These are phyloP conservation scores for Prenolepis imparis DNA, from an alignment of 2,888 invertebrate genomes.

Conservation along the genomic window DNA sequence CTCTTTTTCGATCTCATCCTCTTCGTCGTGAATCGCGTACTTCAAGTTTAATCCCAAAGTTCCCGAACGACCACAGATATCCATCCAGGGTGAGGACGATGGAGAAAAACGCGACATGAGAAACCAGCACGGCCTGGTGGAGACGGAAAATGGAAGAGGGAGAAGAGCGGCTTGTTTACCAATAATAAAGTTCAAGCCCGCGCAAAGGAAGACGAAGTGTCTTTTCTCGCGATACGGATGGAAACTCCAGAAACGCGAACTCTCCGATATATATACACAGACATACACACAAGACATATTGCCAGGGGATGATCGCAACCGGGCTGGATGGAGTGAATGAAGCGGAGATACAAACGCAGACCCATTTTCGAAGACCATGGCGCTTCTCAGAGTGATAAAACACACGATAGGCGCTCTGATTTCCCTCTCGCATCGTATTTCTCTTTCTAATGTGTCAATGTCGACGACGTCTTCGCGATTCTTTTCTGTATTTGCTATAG, in stretches of 20 bases:
- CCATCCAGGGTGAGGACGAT: background rate
- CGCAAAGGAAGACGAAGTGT: constrained; percentile 51
- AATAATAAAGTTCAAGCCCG: constrained; percentile 59
- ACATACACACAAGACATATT: constrained; percentile 48
- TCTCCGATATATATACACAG: background rate
- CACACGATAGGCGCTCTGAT: background rate
- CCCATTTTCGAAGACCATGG: constrained; percentile 10
- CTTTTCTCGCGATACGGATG: constrained; percentile 44
- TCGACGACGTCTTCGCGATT: background rate
- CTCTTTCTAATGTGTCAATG: background rate
- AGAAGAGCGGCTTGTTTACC: constrained; percentile 43
- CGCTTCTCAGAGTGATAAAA: background rate
- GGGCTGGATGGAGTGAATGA: constrained; percentile 9
- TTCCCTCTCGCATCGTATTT: background rate
- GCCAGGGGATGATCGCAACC: constrained; percentile 37
- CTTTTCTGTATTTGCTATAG: background rate
- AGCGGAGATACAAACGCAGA: constrained; percentile 17
- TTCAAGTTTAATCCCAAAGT: constrained; percentile 38
- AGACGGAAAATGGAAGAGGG: background rate
- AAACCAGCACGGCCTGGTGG: background rate
- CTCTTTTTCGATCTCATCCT: background rate
- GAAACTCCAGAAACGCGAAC: constrained; percentile 54
- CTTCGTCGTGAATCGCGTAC: constrained; percentile 1
- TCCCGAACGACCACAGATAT: constrained; percentile 8
- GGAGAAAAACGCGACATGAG: constrained; percentile 7